Evolutionary conservation across 2,888 invertebrate species (phyloP).

Genomic region (Allygus modestus): DNA sequence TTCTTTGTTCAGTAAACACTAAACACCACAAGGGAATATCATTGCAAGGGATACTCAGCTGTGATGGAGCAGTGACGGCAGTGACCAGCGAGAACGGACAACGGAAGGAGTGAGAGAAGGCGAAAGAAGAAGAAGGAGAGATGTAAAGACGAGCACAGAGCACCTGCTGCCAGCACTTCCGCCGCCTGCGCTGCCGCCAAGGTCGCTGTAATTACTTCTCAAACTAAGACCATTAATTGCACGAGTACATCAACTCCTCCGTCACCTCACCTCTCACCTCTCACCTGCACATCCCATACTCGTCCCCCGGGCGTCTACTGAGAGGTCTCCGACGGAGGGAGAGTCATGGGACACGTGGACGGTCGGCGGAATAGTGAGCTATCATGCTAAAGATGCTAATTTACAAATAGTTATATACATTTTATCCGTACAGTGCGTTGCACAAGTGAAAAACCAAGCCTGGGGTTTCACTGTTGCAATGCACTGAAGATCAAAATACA

Average conservation of each 20-base stretch:
- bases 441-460: too few species aligned
- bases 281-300: not conserved
- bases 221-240: constrained; percentile 56
- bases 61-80: not conserved
- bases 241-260: constrained; percentile 47
- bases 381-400: too few species aligned
- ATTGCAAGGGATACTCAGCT: not conserved
- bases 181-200: not conserved
- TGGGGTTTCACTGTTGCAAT: too few species aligned
- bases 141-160: constrained; percentile 21
- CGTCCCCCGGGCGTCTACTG: not conserved
- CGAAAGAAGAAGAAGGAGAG: not conserved
- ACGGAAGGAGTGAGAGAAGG: not conserved
- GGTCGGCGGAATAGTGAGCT: too few species aligned
- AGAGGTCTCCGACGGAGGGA: too few species aligned
- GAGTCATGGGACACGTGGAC: too few species aligned
- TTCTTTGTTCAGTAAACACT: too few species aligned
- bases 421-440: too few species aligned
- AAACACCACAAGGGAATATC: too few species aligned
- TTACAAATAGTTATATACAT: too few species aligned
- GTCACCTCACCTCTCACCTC: constrained; percentile 6
- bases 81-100: not conserved
- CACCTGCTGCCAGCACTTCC: not conserved
- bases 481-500: too few species aligned
- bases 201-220: constrained; percentile 54